Conservation (phyloP, 2,888 invertebrate species). For the Cephus nigrinus region DNA sequence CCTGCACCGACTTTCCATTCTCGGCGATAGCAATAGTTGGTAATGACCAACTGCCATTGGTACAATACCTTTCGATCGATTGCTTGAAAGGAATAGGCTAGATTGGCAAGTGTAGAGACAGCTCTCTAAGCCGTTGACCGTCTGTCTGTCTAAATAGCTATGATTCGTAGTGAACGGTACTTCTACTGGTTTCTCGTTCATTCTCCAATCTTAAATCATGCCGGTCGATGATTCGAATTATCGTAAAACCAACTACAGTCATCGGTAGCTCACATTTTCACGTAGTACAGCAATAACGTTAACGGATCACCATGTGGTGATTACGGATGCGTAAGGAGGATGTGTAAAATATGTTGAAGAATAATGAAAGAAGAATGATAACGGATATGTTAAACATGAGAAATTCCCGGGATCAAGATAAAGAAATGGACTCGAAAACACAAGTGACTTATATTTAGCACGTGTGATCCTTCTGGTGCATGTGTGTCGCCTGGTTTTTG, state of each 20-base stretch:
- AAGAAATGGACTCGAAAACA: neutral
- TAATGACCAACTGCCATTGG: neutral
- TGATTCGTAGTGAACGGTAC: neutral
- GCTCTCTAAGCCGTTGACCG: neutral
- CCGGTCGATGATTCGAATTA: neutral
- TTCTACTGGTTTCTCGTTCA: neutral
- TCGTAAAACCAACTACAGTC: neutral
- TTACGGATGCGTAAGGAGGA: neutral
- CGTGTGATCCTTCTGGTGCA: constrained; percentile 3
- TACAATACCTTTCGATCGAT: neutral
- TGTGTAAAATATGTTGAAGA: too few relatives aligned
- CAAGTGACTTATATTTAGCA: constrained; percentile 4
- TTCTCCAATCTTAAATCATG: neutral
- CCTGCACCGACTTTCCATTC: neutral
- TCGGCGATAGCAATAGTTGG: neutral
- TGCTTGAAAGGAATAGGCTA: neutral
- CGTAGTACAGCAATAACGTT: neutral
- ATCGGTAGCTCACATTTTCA: neutral
- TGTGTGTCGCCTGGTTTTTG: neutral
- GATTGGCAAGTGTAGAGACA: neutral
- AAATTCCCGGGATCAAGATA: neutral
- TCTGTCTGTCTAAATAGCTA: neutral
- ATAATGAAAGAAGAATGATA: too few relatives aligned
- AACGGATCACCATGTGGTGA: neutral
- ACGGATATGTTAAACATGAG: neutral